A percentile compares a stretch with the other conserved stretches of the same genome.
These are phyloP conservation scores for Venustoraphidia nigricollis DNA, from an alignment of 2,888 invertebrate species.

Conservation along the genomic window DNA sequence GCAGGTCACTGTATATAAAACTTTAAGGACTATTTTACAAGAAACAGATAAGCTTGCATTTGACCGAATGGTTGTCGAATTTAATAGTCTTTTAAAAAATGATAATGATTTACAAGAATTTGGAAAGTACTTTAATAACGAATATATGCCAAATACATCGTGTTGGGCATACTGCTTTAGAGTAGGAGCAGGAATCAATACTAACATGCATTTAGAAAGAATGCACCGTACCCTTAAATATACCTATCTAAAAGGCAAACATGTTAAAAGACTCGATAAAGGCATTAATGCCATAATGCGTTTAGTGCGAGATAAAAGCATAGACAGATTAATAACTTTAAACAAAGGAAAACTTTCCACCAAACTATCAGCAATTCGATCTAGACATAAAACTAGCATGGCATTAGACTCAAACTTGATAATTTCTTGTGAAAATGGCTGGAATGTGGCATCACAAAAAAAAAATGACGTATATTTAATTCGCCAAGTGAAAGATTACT, in stretches of 20 bases:
- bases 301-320: slow-evolving; percentile 9
- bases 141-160: slow-evolving; percentile 3
- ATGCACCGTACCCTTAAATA: slow-evolving; percentile 13
- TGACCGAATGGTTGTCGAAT: slow-evolving; percentile 5
- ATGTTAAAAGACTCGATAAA: slow-evolving; percentile 11
- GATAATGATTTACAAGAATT: slow-evolving; percentile 9
- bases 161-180: slow-evolving; percentile 12
- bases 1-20: slow-evolving; percentile 9
- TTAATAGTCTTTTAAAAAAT: slow-evolving; percentile 4
- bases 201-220: slow-evolving; percentile 13
- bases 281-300: slow-evolving; percentile 10
- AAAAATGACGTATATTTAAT: no score
- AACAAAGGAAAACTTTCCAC: neutral
- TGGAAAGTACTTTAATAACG: slow-evolving; percentile 8
- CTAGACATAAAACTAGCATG: no score
- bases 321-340: slow-evolving; percentile 8
- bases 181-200: slow-evolving; percentile 11
- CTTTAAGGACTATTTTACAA: slow-evolving; percentile 8
- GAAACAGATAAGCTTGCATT: slow-evolving; percentile 11
- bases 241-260: slow-evolving; percentile 11
- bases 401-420: no score
- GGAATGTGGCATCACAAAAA: no score
- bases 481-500: no score
- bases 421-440: no score
- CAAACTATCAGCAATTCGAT: no score